phyloP scores from a whole-genome alignment of 2,888 invertebrate species.

The Cryptocephalus moraei region DNA sequence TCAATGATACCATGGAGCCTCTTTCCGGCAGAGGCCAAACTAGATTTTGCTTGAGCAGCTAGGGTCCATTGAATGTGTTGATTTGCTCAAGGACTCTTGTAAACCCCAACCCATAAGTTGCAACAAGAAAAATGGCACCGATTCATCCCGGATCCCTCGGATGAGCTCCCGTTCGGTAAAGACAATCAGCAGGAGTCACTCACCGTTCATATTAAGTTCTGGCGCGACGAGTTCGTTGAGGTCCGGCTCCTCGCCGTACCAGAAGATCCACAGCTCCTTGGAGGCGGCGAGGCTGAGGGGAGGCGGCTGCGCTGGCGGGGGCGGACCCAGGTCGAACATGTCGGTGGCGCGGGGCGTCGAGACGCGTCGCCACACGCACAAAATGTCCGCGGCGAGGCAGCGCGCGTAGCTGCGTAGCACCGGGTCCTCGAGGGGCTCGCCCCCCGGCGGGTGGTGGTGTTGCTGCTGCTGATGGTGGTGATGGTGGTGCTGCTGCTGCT shows the following conservation, averaged over 20 bases:
- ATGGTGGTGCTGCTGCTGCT: constrained; percentile 20
- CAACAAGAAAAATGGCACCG: no score
- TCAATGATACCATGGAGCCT: no score
- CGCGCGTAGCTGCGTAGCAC: constrained; percentile 84
- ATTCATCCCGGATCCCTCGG: no score
- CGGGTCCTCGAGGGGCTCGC: constrained; percentile 78
- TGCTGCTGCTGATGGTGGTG: constrained; percentile 6
- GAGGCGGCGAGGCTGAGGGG: constrained; percentile 76
- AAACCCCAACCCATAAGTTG: no score
- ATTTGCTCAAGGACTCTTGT: no score
- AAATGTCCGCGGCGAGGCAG: constrained; percentile 86
- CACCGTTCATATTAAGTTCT: constrained; percentile 78
- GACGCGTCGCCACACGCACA: constrained; percentile 96
- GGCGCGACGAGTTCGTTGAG: constrained; percentile 73
- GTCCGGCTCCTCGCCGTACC: constrained; percentile 97
- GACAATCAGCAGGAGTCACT: constrained; percentile 32
- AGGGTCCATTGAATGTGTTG: no score
- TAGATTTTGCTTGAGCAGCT: no score
- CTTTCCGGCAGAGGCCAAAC: no score
- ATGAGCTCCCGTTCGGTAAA: no score
- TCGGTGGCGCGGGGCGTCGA: constrained; percentile 39
- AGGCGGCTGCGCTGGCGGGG: constrained; percentile 46
- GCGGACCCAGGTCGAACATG: constrained; percentile 12
- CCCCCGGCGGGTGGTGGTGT: constrained; percentile 28
- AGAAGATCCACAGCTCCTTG: constrained; percentile 99